Evolutionary conservation across 2,113 vertebrate genomes (phyloP).

Genomic region (Rhabdomys dilectus): DNA sequence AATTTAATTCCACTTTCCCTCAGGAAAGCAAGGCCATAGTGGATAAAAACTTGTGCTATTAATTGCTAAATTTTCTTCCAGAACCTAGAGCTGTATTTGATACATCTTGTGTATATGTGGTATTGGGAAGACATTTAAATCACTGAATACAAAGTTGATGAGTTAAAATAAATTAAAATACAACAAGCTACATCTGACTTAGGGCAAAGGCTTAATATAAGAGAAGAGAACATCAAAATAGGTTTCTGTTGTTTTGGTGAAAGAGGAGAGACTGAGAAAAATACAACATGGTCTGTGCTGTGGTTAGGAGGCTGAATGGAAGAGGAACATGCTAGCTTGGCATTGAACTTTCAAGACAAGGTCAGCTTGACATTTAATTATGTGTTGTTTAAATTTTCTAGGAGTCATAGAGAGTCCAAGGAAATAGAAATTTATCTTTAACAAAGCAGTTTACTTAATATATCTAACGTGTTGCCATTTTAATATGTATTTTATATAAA

Average conservation of each 20-base stretch:
- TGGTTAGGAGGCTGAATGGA: neutral
- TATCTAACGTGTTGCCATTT: neutral
- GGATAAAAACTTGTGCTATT: neutral
- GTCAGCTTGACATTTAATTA: neutral
- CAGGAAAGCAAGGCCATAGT: neutral
- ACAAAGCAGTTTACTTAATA: neutral
- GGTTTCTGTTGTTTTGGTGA: neutral
- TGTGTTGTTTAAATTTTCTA: neutral
- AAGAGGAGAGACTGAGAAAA: neutral
- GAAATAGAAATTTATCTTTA: neutral
- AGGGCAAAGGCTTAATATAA: neutral
- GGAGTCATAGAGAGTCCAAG: neutral
- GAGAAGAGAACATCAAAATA: neutral
- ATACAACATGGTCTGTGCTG: neutral
- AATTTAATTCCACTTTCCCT: neutral
- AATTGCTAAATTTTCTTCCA: neutral
- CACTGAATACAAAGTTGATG: neutral
- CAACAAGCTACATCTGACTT: neutral
- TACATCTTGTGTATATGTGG: neutral
- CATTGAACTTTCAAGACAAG: neutral
- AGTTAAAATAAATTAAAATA: constrained; percentile 43
- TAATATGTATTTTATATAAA: neutral
- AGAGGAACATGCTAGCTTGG: neutral
- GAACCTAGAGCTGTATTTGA: neutral
- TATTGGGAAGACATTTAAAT: constrained; percentile 18